Percentiles rank a stretch among this genome's conserved stretches.
phyloP scores from a whole-genome alignment of 1,140 invertebrate genomes.

The Mya arenaria region DNA sequence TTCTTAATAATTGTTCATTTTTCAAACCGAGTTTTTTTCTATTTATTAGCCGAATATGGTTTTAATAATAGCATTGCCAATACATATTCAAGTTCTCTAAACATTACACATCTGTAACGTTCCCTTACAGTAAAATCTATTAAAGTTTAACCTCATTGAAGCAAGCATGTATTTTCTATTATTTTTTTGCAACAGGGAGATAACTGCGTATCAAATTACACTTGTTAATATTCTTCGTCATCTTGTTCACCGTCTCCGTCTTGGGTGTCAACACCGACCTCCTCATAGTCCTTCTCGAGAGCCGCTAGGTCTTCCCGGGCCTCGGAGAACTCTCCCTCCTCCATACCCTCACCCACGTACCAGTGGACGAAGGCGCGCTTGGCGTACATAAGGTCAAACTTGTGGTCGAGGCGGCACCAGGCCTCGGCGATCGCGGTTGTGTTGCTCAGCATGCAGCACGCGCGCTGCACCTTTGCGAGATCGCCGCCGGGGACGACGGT shows the following conservation, averaged over 20 bases:
- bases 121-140: no score
- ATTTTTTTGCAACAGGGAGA: no score
- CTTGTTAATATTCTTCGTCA: neutral
- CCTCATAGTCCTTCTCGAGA: conserved; percentile 68
- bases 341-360: conserved; percentile 82
- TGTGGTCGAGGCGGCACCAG: conserved; percentile 84
- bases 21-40: no score
- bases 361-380: conserved; percentile 81
- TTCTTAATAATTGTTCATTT: no score
- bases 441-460: conserved; percentile 89
- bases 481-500: conserved; percentile 86
- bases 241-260: neutral
- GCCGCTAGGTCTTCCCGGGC: conserved; percentile 93
- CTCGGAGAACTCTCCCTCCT: conserved; percentile 87
- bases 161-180: no score
- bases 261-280: conserved; percentile 55
- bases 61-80: no score
- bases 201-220: no score
- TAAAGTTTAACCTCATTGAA: no score
- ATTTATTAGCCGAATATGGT: no score
- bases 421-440: conserved; percentile 88
- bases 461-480: conserved; percentile 84
- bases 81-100: no score
- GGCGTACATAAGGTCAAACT: conserved; percentile 85
- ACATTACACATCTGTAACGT: no score